Evolutionary conservation across 2,888 invertebrate genomes (phyloP).

Genomic region (Malacosoma neustria): DNA sequence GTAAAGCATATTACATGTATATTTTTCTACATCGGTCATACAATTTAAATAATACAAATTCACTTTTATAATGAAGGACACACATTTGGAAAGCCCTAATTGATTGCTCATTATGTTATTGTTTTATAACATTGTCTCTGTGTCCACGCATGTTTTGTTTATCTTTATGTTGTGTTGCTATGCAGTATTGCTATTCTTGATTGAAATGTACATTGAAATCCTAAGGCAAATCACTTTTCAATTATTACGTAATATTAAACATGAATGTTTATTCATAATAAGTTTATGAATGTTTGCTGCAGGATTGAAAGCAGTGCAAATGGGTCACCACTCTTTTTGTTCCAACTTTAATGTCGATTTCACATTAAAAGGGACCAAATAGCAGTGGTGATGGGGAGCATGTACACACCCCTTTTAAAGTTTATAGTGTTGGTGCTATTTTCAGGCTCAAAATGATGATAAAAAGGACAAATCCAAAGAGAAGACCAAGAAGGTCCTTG

Average conservation of each 20-base stretch:
- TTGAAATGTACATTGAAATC: background rate
- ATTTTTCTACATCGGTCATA: too few relatives aligned
- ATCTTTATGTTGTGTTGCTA: slow-evolving; percentile 32
- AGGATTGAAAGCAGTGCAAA: slow-evolving; percentile 48
- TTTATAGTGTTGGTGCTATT: slow-evolving; percentile 50
- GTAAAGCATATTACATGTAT: too few relatives aligned
- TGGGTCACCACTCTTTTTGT: slow-evolving; percentile 62
- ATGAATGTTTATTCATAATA: slow-evolving; percentile 5
- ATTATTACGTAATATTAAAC: too few relatives aligned
- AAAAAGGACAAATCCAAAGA: slow-evolving; percentile 81
- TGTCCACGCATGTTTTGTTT: slow-evolving; percentile 74
- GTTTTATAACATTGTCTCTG: slow-evolving; percentile 51
- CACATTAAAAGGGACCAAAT: slow-evolving; percentile 25
- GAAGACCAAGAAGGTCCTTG: slow-evolving; percentile 80
- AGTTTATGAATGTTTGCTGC: slow-evolving; percentile 15
- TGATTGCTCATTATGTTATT: too few relatives aligned
- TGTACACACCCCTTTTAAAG: slow-evolving; percentile 20
- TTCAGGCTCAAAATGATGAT: slow-evolving; percentile 66
- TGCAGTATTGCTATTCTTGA: slow-evolving; percentile 14
- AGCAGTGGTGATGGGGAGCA: slow-evolving; percentile 52
- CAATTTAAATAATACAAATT: too few relatives aligned
- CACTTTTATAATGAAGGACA: too few relatives aligned
- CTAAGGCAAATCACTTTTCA: too few relatives aligned
- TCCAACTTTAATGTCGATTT: slow-evolving; percentile 11
- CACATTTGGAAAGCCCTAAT: too few relatives aligned